A percentile compares a stretch with the other conserved stretches of the same genome.
Conservation (phyloP, 2,888 invertebrate genomes). For the Cryptus viduatorius region DNA sequence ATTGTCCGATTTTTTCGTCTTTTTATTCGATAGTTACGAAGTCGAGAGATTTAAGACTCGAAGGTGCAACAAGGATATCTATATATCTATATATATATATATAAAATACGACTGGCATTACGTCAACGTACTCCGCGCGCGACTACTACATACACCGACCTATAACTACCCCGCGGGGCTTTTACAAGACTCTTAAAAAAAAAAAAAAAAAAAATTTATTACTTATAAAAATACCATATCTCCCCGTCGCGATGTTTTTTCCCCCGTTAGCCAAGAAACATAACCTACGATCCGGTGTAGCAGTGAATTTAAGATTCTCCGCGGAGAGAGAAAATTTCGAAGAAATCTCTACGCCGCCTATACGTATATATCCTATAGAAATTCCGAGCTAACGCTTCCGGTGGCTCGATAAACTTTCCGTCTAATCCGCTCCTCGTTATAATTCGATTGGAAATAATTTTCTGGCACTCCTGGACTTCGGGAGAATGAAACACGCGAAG, state of each 20-base stretch:
- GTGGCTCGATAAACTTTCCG: constrained; percentile 10
- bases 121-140: constrained; percentile 61
- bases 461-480: constrained; percentile 14
- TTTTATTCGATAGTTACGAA: constrained; percentile 20
- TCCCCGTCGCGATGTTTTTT: constrained; percentile 37
- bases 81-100: constrained; percentile 16
- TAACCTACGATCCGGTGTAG: not conserved
- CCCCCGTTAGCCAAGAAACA: constrained; percentile 10
- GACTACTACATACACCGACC: constrained; percentile 77
- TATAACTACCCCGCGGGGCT: constrained; percentile 69
- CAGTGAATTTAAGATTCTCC: constrained; percentile 8
- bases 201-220: constrained; percentile 77
- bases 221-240: constrained; percentile 78
- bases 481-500: constrained; percentile 8
- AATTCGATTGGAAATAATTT: constrained; percentile 51
- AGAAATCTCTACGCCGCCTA: not conserved
- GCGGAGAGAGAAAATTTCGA: not conserved
- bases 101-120: constrained; percentile 27
- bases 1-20: not conserved
- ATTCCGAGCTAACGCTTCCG: constrained; percentile 33
- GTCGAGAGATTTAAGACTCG: not conserved
- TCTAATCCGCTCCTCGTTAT: constrained; percentile 34
- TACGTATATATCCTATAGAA: not conserved
- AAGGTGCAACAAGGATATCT: constrained; percentile 30
- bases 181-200: constrained; percentile 80